phyloP scores from a whole-genome alignment of 53 echinoderm and acorn worm species.

The Crossaster papposus region DNA sequence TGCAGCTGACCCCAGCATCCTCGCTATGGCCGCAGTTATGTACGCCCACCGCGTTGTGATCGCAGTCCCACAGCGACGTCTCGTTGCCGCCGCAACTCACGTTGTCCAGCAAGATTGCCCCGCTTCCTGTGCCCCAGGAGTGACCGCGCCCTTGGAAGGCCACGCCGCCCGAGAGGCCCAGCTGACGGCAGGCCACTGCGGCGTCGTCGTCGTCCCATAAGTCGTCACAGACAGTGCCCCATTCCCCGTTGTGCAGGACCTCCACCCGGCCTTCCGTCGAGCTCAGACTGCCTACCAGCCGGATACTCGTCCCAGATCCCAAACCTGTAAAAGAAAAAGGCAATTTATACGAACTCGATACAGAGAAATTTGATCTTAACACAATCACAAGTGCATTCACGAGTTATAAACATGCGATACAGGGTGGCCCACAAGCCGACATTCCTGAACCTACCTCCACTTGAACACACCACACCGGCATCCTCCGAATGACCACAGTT shows the following conservation, averaged over 20 bases:
- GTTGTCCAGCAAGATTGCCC: slow-evolving; percentile 45
- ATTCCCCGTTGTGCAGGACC: slow-evolving; percentile 35
- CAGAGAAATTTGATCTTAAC: background rate
- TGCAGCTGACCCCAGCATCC: slow-evolving; percentile 57
- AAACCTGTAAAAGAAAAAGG: background rate
- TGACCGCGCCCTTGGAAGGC: background rate
- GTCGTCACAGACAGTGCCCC: slow-evolving; percentile 66
- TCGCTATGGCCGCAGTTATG: slow-evolving; percentile 61
- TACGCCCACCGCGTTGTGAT: background rate
- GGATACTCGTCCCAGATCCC: background rate
- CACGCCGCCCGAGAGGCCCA: slow-evolving; percentile 39
- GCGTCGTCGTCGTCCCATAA: slow-evolving; percentile 36
- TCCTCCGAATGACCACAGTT: slow-evolving; percentile 55
- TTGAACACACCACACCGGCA: slow-evolving; percentile 47
- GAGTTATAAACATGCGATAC: too few relatives aligned
- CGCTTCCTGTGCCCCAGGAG: slow-evolving; percentile 2
- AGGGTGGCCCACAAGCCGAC: too few relatives aligned
- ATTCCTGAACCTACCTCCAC: slow-evolving; percentile 5
- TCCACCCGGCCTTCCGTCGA: slow-evolving; percentile 46
- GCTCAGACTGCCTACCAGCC: background rate
- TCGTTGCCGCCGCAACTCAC: slow-evolving; percentile 37
- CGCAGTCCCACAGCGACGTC: slow-evolving; percentile 22
- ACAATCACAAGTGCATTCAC: too few relatives aligned
- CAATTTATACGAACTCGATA: background rate
- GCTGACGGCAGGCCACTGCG: slow-evolving; percentile 40